Base-by-base conservation (phyloP, 2,797 vertebrate genomes). In the Liparis tanakae region DNA sequence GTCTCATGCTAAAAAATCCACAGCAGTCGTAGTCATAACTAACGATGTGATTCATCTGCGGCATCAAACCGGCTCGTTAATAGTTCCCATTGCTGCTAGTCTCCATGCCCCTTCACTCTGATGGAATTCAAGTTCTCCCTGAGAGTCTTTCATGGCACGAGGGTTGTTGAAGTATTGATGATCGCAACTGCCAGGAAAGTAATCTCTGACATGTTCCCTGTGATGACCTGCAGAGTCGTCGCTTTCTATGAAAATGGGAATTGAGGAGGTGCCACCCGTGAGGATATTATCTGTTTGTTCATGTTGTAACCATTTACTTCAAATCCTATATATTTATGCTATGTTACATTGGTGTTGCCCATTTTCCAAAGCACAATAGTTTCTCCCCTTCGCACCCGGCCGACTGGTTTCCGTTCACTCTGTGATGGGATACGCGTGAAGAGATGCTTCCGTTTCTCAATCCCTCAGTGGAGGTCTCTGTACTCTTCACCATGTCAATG, bases 41-140 rank as follows among this genome's bases (percentile, higher is more conserved):
- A 76, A 76, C 48, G 43, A 75, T 76, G 75, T 81, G 70, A 83
- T 68, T 83, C 44, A 82, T 83, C 70, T 75, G 79, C 82, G 79
- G 67, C 66, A 78, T 84, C 65, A 53, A 80, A 84, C 80, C 79
- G 78, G 64, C 57, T 82, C 77, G 72, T 81, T 81, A 51, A 78
- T 66, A 74, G 80, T 85, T 74, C 78, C 74, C 56, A 62, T 74
- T 66, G 55, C 72, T 66, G 72, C 55, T 87, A 30, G 55, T 89
- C 58, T 80, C 30, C 59, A 51, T 55, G 20, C 63, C 65, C 65
- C 41, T 53, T 51, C 55, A 51, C 64, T 74, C 60, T 22, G 22
- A 54, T 63, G 57, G 34, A 59, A 57, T n/a, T 67, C 59, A 70
- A 64, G 56, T 72, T 76, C 60, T 76, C 53, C 60, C 44, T 41